These are phyloP conservation scores for Apotomis turbidana DNA, from an alignment of 2,888 invertebrate genomes.

Conservation along the genomic window DNA sequence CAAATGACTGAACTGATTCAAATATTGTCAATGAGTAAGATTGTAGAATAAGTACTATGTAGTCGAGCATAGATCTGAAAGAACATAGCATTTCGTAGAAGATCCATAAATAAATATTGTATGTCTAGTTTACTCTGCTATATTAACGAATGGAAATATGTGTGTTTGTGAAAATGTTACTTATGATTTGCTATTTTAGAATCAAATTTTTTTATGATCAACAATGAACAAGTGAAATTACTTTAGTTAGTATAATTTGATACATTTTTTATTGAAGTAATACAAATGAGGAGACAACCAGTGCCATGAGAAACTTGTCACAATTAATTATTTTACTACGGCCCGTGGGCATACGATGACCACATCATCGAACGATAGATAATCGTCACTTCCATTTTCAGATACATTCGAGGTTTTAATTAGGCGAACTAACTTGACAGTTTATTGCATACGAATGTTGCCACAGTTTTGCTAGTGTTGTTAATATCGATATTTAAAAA, in stretches of 20 bases:
- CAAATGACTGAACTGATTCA: constrained; percentile 22
- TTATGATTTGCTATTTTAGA: neutral
- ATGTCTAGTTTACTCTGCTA: neutral
- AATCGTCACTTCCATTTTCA: too few species aligned
- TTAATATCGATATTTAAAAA: too few species aligned
- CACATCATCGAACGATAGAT: too few species aligned
- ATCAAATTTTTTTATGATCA: neutral
- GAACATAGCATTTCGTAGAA: neutral
- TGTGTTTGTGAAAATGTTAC: neutral
- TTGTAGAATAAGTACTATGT: neutral
- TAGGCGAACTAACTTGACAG: too few species aligned
- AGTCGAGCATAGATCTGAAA: neutral
- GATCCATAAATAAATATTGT: neutral
- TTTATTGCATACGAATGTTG: too few species aligned
- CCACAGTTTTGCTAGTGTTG: too few species aligned
- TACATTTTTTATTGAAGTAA: neutral
- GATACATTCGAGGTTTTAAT: too few species aligned
- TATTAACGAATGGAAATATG: neutral
- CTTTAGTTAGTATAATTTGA: neutral
- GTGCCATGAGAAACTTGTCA: neutral
- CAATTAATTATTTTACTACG: too few species aligned
- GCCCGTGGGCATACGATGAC: too few species aligned
- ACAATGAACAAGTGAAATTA: neutral
- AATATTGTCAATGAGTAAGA: constrained; percentile 2
- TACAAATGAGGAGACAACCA: neutral